Evolutionary conservation across 2,797 vertebrate species (phyloP).

Genomic region (Sitta carolinensis): DNA sequence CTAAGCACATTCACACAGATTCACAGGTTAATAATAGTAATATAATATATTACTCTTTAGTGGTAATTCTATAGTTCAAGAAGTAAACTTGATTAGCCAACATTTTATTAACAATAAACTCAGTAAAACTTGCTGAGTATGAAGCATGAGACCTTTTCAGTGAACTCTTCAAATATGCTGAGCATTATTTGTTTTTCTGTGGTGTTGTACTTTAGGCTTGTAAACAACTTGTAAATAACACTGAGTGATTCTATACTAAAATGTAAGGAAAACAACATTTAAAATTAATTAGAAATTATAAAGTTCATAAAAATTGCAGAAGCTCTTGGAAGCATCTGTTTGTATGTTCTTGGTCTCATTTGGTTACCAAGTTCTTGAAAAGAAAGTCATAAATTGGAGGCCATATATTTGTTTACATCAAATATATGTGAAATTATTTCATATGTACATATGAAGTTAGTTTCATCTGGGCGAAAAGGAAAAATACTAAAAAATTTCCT

Average conservation of each 20-base stretch:
- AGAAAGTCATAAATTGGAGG: background rate
- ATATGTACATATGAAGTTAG: background rate
- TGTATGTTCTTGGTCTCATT: background rate
- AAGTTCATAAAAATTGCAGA: background rate
- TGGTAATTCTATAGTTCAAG: background rate
- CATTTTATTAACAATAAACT: background rate
- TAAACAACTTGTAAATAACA: background rate
- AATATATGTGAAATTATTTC: background rate
- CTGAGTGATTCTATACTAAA: background rate
- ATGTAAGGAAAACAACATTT: background rate
- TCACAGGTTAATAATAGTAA: background rate
- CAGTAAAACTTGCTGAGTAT: background rate
- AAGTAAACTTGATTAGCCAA: background rate
- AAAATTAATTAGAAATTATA: background rate
- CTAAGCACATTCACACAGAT: background rate
- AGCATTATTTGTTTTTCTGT: background rate
- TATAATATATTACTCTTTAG: background rate
- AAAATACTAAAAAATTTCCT: background rate
- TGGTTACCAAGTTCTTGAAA: background rate
- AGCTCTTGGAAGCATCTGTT: background rate
- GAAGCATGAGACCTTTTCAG: background rate
- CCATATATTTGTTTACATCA: background rate
- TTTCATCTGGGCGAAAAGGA: background rate
- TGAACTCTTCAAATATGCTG: background rate
- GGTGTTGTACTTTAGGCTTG: background rate